Conservation (phyloP, 2,888 invertebrate genomes). For the Apotomis betuletana region DNA sequence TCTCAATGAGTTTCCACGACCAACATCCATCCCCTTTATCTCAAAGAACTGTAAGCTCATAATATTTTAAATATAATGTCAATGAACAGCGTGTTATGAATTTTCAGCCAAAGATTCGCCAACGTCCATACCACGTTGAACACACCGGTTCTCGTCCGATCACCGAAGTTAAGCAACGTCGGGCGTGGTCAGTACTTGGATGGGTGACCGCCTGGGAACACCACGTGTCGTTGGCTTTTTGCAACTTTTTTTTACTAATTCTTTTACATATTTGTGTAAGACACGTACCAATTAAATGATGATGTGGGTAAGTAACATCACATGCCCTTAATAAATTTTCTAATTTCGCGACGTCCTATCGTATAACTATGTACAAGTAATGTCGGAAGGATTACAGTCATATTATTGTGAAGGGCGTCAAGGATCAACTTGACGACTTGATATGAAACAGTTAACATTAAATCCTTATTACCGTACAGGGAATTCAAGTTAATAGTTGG, state of each 20-base stretch:
- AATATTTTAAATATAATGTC: too few relatives aligned
- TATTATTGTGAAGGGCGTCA: slow-evolving; percentile 3
- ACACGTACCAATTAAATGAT: too few relatives aligned
- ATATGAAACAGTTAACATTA: slow-evolving; percentile 11
- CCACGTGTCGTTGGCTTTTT: slow-evolving; percentile 59
- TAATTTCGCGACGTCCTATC: too few relatives aligned
- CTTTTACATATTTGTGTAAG: too few relatives aligned
- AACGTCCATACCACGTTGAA: slow-evolving; percentile 54
- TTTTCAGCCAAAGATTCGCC: background rate
- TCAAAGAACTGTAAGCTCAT: too few relatives aligned
- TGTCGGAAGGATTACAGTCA: slow-evolving; percentile 4
- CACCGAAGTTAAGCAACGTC: slow-evolving; percentile 53
- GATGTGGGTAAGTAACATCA: too few relatives aligned
- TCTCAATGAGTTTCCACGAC: too few relatives aligned
- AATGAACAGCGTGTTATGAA: background rate
- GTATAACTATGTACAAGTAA: background rate
- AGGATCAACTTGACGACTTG: slow-evolving; percentile 2
- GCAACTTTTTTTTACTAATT: slow-evolving; percentile 1
- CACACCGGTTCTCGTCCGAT: slow-evolving; percentile 53
- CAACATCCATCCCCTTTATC: too few relatives aligned
- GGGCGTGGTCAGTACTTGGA: slow-evolving; percentile 54
- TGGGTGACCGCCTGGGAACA: slow-evolving; percentile 64
- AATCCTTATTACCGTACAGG: background rate
- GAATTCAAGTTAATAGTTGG: background rate
- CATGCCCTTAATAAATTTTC: too few relatives aligned